phyloP scores from a whole-genome alignment of 2,797 vertebrate genomes.

The Diglossa cyanea region DNA sequence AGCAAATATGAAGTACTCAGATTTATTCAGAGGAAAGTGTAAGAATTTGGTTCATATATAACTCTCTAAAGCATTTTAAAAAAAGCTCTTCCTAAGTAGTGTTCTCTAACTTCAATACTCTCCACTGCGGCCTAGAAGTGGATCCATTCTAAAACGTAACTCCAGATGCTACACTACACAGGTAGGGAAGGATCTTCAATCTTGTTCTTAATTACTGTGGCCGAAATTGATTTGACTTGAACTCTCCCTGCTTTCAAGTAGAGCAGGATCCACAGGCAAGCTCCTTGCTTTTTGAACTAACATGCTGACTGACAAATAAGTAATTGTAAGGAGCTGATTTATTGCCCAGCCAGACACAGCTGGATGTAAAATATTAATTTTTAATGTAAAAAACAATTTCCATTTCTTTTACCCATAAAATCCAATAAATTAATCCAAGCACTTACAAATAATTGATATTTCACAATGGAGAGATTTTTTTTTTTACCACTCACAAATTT shows the following conservation, averaged over 20 bases:
- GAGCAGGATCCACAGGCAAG: constrained; percentile 56
- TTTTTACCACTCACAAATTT: constrained; percentile 11
- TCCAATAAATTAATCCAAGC: constrained; percentile 61
- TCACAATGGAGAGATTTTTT: neutral
- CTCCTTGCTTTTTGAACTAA: constrained; percentile 65
- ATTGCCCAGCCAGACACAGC: constrained; percentile 57
- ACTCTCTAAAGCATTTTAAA: neutral
- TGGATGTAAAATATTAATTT: constrained; percentile 70
- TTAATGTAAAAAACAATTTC: constrained; percentile 68
- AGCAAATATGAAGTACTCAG: neutral
- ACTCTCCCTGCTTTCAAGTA: constrained; percentile 57
- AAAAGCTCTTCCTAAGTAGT: neutral
- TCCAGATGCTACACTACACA: constrained; percentile 32
- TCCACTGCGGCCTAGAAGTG: neutral
- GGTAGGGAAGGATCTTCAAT: constrained; percentile 61
- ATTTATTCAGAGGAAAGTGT: neutral
- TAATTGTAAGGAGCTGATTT: constrained; percentile 67
- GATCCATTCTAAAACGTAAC: constrained; percentile 1
- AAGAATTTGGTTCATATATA: neutral
- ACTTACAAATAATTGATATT: constrained; percentile 58
- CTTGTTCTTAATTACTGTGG: constrained; percentile 69
- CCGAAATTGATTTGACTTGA: constrained; percentile 72
- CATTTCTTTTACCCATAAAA: constrained; percentile 63
- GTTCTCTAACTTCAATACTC: neutral
- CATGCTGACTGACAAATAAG: constrained; percentile 72